phyloP scores from a whole-genome alignment of 2,797 vertebrate genomes.

The Thamnophis elegans region DNA sequence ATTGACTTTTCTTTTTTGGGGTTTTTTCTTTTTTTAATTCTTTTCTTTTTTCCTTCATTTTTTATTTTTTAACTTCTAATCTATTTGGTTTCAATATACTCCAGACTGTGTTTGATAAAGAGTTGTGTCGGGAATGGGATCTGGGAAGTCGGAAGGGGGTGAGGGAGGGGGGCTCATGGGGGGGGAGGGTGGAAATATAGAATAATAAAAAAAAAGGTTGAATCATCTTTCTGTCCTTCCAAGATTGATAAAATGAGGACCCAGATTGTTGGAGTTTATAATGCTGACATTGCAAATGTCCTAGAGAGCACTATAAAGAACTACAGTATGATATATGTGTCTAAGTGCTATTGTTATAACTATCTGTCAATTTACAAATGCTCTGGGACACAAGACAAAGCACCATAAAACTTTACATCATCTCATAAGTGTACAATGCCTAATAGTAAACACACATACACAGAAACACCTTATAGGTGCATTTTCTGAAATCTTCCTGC shows the following conservation, averaged over 20 bases:
- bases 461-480: not conserved
- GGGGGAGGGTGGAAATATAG: too few species aligned
- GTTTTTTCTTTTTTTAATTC: too few species aligned
- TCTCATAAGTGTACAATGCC: not conserved
- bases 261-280: not conserved
- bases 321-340: not conserved
- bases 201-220: too few species aligned
- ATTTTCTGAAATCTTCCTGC: not conserved
- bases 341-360: not conserved
- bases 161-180: too few species aligned
- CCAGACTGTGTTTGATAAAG: too few species aligned
- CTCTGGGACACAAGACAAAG: not conserved
- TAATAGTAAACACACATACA: not conserved
- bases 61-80: too few species aligned
- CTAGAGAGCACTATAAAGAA: not conserved
- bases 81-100: too few species aligned
- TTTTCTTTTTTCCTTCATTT: too few species aligned
- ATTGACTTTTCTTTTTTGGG: too few species aligned
- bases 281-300: not conserved
- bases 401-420: not conserved
- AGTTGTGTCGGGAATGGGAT: too few species aligned
- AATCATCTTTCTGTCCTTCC: not conserved
- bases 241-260: not conserved
- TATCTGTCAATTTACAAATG: not conserved
- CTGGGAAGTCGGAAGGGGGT: too few species aligned